Percentiles rank a stretch among this genome's conserved stretches.
Evolutionary conservation across 1,140 invertebrate genomes (phyloP).

Genomic region (Rhagoletis pomonella): DNA sequence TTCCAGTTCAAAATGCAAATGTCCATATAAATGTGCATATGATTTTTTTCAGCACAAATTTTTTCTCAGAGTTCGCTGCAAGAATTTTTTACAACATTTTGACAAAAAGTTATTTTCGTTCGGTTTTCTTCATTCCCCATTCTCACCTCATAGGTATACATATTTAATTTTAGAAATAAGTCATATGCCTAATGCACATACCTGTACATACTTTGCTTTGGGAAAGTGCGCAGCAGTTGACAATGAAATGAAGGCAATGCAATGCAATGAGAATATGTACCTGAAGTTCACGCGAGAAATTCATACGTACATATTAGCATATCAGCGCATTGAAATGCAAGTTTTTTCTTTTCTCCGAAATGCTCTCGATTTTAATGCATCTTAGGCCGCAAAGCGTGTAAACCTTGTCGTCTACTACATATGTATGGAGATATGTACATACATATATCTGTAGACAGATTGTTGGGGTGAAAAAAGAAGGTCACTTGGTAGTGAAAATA

Average conservation of each 20-base stretch:
- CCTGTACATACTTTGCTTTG: not conserved
- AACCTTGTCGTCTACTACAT: not conserved
- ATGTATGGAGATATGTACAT: no score
- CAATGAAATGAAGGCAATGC: slow-evolving; percentile 14
- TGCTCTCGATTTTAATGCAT: slow-evolving; percentile 14
- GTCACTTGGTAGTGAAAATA: slow-evolving; percentile 26
- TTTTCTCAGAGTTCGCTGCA: no score
- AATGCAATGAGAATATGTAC: not conserved
- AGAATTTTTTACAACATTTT: no score
- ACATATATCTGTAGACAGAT: not conserved
- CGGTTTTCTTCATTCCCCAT: no score
- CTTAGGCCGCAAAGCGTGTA: not conserved
- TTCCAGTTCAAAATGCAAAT: no score
- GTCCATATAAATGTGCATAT: no score
- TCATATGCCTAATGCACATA: not conserved
- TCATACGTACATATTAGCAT: not conserved
- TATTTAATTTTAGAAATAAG: no score
- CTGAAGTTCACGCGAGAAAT: not conserved
- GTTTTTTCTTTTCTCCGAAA: slow-evolving; percentile 8
- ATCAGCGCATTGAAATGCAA: not conserved
- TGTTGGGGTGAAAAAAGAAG: not conserved
- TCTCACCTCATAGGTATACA: no score
- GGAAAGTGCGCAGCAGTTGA: slow-evolving; percentile 13
- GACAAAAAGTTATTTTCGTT: no score
- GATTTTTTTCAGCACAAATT: no score